Base-by-base conservation (phyloP, 1,140 invertebrate genomes). In the Drosophila erecta region DNA sequence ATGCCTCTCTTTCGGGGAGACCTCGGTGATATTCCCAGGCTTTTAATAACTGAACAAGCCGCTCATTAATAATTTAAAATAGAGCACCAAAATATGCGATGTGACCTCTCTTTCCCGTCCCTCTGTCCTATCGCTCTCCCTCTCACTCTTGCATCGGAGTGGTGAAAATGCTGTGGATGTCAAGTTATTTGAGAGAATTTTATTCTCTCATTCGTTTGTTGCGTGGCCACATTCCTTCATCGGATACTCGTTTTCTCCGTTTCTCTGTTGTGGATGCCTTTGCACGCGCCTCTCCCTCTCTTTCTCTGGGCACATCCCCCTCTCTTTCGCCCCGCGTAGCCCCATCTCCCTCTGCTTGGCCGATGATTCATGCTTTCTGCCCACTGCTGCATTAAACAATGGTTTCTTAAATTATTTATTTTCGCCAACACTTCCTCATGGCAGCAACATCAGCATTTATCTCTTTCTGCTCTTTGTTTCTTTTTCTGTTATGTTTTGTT, bases 11-110 rank as follows among this genome's bases (percentile, higher is more conserved):
- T 33, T 76, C 2, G 41, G 47, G 20, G 38, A 54, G 64, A 47
- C 50, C 62, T 50, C 47, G 71, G 46, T 40, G 55, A 69, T 84
- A 83, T 84, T 89, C 84, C 84, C 84, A 89, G 79, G 76, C 84
- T 89, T 89, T 89, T 89, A 89, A 89, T 89, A 89, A 89, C 84
- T 90, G 84, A 89, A 89, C 79, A 89, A 89, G 84, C 79, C 76
- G 85, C 84, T 89, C 85, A 89, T 89, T 89, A 89, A 89, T 89
- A 80, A 89, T 89, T 89, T 84, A 89, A 89, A 89, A 89, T 89
- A 74, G 79, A 89, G 76, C 83, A 84, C 77, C 80, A 74, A 84
- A 77, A 80, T 84, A 74, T 87, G 79, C 79, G 80, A 58, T 77
- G 65, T 35, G 11, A 12, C 46, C 66, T 59, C 61, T 58, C 74